Percentiles rank a stretch among this genome's conserved stretches.
phyloP scores from a whole-genome alignment of 1,140 invertebrate species.

The Carcinoscorpius rotundicauda region DNA sequence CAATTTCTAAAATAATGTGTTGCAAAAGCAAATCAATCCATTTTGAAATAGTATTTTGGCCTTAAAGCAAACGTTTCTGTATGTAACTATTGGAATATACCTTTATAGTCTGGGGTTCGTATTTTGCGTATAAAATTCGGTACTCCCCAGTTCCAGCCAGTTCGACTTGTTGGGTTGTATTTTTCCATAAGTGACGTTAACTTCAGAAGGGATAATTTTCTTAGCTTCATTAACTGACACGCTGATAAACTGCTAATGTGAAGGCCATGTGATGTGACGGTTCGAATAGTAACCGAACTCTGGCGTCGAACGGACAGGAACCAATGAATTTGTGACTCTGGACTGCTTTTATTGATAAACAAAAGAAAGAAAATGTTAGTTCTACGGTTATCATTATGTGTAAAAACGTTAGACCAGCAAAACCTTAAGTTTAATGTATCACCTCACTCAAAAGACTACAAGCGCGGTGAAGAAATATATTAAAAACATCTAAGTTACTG shows the following conservation, averaged over 20 bases:
- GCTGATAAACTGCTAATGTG: constrained; percentile 13
- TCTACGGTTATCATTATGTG: too few relatives aligned
- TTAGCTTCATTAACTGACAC: constrained; percentile 52
- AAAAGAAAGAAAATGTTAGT: too few relatives aligned
- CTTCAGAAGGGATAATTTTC: constrained; percentile 75
- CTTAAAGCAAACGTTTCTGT: too few relatives aligned
- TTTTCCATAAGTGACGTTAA: constrained; percentile 85
- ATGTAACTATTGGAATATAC: constrained; percentile 29
- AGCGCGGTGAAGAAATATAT: too few relatives aligned
- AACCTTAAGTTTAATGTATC: too few relatives aligned
- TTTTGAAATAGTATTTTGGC: too few relatives aligned
- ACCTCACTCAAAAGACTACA: too few relatives aligned
- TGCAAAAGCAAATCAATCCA: too few relatives aligned
- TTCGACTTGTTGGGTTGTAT: constrained; percentile 69
- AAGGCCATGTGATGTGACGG: not conserved
- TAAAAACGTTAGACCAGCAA: too few relatives aligned
- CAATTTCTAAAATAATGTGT: too few relatives aligned
- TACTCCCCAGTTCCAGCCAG: constrained; percentile 82
- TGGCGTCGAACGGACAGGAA: constrained; percentile 5
- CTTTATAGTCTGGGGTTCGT: constrained; percentile 78
- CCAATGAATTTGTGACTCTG: constrained; percentile 13
- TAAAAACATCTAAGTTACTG: too few relatives aligned
- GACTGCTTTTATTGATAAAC: not conserved
- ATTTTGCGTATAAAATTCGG: constrained; percentile 84
- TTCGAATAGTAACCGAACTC: constrained; percentile 4